Evolutionary conservation across 2,888 invertebrate genomes (phyloP).

Genomic region (Drosophila robusta): DNA sequence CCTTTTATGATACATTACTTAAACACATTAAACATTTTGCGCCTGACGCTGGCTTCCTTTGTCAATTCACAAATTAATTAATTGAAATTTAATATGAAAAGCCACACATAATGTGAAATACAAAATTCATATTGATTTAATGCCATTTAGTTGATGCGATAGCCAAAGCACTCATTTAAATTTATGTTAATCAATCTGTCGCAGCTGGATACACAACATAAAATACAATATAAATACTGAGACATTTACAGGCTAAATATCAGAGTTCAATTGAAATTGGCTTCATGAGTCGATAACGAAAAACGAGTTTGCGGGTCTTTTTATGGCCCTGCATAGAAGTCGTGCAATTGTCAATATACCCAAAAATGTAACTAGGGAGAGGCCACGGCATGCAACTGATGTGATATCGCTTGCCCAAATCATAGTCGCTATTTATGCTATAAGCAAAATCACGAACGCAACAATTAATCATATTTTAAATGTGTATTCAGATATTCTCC

Average conservation of each 20-base stretch:
- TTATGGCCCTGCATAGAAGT: not conserved
- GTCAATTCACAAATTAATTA: constrained; percentile 47
- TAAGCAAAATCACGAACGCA: no score
- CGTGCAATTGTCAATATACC: constrained; percentile 6
- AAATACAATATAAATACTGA: constrained; percentile 6
- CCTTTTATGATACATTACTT: constrained; percentile 34
- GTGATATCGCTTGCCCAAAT: no score
- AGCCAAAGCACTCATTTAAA: constrained; percentile 22
- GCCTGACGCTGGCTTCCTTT: constrained; percentile 19
- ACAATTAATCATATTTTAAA: no score
- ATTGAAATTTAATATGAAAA: constrained; percentile 52
- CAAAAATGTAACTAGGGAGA: not conserved
- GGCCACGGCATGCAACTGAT: not conserved
- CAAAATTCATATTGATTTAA: constrained; percentile 34
- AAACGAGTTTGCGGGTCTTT: constrained; percentile 29
- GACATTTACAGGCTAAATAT: constrained; percentile 27
- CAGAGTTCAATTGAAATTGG: constrained; percentile 39
- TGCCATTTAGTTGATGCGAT: constrained; percentile 6
- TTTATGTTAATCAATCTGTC: constrained; percentile 38
- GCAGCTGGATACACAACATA: constrained; percentile 2
- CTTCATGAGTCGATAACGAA: not conserved
- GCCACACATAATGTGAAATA: constrained; percentile 2
- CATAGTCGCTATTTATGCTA: no score
- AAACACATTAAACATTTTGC: constrained; percentile 30
- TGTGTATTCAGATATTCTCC: no score